Conservation (phyloP, 2,113 vertebrate genomes). For the Nicator chloris region DNA sequence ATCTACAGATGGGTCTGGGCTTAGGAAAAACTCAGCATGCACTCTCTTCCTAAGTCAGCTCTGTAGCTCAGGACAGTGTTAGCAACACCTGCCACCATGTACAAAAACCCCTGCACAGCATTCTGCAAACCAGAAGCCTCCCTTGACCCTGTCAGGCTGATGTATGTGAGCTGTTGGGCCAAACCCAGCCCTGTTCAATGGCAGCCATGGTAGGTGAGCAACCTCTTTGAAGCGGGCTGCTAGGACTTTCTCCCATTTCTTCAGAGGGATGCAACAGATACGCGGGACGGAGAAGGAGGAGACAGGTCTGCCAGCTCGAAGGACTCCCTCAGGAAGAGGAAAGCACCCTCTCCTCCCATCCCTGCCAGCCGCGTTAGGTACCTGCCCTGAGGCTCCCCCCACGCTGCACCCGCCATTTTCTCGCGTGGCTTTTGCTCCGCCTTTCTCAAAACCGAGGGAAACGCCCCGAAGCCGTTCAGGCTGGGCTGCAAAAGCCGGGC, state of each 20-base stretch:
- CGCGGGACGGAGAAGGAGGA: too few species aligned
- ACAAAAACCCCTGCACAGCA: background rate
- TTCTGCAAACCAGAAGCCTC: background rate
- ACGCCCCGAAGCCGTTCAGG: rapidly evolving
- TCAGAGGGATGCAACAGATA: background rate
- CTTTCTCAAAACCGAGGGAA: background rate
- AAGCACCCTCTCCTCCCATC: background rate
- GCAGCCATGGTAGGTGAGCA: background rate
- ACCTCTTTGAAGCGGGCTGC: background rate
- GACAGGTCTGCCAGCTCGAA: too few species aligned
- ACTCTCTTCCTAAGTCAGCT: background rate
- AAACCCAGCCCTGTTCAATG: background rate
- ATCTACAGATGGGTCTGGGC: too few species aligned
- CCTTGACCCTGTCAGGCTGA: background rate
- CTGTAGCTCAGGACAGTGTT: background rate
- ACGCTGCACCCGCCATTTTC: rapidly evolving
- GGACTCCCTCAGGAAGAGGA: background rate
- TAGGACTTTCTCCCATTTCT: background rate
- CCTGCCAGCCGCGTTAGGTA: rapidly evolving
- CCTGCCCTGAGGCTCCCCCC: background rate
- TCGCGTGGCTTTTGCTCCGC: rapidly evolving
- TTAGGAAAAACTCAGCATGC: background rate
- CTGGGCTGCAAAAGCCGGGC: rapidly evolving
- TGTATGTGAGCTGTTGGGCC: rapidly evolving
- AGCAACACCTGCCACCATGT: background rate